Base-by-base conservation (phyloP, 2,113 vertebrate species). In the Psophia crepitans region DNA sequence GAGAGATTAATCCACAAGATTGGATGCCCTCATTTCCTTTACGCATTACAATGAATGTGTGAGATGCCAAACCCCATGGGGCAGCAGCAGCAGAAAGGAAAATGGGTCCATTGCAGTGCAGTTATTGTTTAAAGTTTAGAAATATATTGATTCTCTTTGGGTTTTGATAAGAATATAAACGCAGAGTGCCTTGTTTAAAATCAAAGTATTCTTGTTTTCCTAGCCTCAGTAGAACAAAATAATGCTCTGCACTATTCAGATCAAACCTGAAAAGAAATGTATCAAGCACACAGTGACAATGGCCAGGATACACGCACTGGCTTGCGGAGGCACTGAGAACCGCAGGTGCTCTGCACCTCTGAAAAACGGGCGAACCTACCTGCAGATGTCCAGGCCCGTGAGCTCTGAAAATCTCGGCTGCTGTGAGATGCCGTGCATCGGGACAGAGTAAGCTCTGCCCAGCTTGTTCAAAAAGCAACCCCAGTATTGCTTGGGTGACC, bases 11-110 rank as follows among this genome's bases (percentile, higher is more conserved):
- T 92, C 94, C 97, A 46, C 90, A 79, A 94, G 94, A 96, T 74
- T 94, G 93, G 95, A 96, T 95, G 93, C 94, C 94, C 91, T 95
- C 66, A 81, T 91, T 95, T 97, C 94, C 95, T 96, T 95, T 87
- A 79, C 14, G 1, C 83, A 60, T 84, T 76, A 97, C 96, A 95
- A 90, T 96, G 94, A 95, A 68, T 83, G 75, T 95, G 93, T 84
- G 92, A 94, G 91, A 88, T 97, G 93, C 94, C 94, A 96, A 88
- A 93, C 78, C 96, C 87, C 90, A 92, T 65, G 83, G 90, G 93
- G 85, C 82, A 88, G 46, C 74, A 88, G 46, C 74, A 89, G 35
- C 64, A 77, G 58, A 89, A 78, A 82, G 83, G 87, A 85, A 94
- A 83, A 93, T 68, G 91, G 75, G 82, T 96, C 75, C 14, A 6